A percentile compares a stretch with the other conserved stretches of the same genome.
Conservation (phyloP, 2,113 vertebrate genomes). For the Barbus barbus region DNA sequence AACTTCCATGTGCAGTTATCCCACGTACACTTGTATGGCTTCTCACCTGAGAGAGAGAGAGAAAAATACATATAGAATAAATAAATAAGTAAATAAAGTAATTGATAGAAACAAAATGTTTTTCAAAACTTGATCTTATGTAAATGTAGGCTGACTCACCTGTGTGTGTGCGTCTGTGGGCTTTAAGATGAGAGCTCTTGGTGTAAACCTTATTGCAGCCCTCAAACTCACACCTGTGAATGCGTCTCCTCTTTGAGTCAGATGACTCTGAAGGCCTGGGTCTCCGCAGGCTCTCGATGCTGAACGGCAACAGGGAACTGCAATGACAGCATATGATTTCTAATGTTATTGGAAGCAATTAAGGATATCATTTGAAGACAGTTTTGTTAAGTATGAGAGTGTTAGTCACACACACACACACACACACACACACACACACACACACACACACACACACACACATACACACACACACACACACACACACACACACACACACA, state of each 20-base stretch:
- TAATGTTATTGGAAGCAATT: too few relatives aligned
- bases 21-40: conserved; percentile 89
- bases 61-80: too few relatives aligned
- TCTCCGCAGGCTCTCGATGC: conserved; percentile 83
- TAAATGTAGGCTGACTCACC: conserved; percentile 63
- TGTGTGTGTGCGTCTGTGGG: conserved; percentile 88
- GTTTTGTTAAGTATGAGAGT: too few relatives aligned
- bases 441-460: too few relatives aligned
- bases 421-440: too few relatives aligned
- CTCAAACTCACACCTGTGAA: conserved; percentile 87
- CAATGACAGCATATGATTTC: conserved; percentile 40
- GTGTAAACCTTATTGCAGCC: conserved; percentile 86
- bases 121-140: neutral
- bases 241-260: conserved; percentile 83
- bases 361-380: neutral
- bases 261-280: conserved; percentile 83
- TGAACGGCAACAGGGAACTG: conserved; percentile 86
- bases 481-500: too few relatives aligned
- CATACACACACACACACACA: too few relatives aligned
- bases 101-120: neutral
- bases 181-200: conserved; percentile 88
- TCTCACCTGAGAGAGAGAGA: conserved; percentile 80
- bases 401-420: too few relatives aligned
- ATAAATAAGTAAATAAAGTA: too few relatives aligned
- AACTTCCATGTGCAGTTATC: conserved; percentile 91